A percentile compares a stretch with the other conserved stretches of the same genome.
Evolutionary conservation across 2,797 vertebrate species (phyloP).

Genomic region (Acestrorhynchus altus): DNA sequence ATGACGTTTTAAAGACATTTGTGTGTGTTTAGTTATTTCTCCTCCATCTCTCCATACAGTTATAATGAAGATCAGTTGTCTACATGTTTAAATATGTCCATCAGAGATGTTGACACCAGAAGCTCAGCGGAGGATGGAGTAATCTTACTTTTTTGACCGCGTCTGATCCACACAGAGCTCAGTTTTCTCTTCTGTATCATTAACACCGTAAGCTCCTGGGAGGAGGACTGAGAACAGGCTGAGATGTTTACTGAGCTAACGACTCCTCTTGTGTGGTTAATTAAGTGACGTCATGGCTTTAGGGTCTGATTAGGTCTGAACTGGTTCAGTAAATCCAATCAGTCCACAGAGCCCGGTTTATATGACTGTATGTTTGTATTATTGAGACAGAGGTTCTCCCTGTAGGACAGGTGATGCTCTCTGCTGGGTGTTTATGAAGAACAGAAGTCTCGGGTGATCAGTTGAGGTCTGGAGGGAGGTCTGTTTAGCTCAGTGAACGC

Average conservation of each 20-base stretch:
- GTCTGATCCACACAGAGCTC: background rate
- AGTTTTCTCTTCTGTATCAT: background rate
- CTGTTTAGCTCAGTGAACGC: background rate
- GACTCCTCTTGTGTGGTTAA: background rate
- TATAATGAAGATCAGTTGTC: too few relatives aligned
- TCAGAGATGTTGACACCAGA: background rate
- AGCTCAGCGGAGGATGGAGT: background rate
- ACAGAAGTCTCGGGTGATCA: background rate
- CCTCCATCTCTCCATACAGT: too few relatives aligned
- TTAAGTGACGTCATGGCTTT: background rate
- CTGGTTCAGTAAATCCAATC: background rate
- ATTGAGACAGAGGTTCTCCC: background rate
- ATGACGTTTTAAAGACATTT: too few relatives aligned
- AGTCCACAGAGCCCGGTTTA: background rate
- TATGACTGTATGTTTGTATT: background rate
- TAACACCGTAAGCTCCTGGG: background rate
- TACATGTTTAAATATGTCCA: too few relatives aligned
- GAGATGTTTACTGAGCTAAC: slow-evolving; percentile 11
- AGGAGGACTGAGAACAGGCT: background rate
- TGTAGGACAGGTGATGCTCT: background rate
- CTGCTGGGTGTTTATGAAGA: background rate
- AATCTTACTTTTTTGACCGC: too few relatives aligned
- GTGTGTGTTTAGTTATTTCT: too few relatives aligned
- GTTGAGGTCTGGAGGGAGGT: background rate
- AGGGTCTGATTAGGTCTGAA: background rate